Base-by-base conservation (phyloP, 1,140 invertebrate species). In the Dreissena polymorpha region DNA sequence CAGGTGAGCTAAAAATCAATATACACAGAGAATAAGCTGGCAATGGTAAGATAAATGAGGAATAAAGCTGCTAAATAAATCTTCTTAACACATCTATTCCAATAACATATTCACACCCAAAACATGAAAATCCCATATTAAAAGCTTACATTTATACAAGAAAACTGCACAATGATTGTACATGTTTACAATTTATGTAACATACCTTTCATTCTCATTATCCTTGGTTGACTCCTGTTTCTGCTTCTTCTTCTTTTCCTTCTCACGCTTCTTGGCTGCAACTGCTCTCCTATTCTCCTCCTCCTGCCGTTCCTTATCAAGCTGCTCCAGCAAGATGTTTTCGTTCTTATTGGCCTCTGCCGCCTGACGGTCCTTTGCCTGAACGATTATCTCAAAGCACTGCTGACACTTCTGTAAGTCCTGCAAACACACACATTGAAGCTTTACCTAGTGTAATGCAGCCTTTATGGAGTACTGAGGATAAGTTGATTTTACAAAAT, bases 301-400 rank as follows among this genome's bases (percentile, higher is more conserved):
- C 63, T 97, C 94, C 39, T 96, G 96, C 86, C 97, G 96, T 92
- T 99, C 99, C 92, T 97, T 95, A 91, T 99, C 98, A 0, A 99
- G 93, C 92, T 99, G 97, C 93, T 99, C 97, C 3, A 99, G 94
- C 10, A 99, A 92, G 88, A 97, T 98, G 21, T 95, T 96, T 0
- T 99, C 99, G 93, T 99, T 99, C 90, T 98, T 98, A 91, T 99
- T 98, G 6, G 99, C 99, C 92, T 99, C 98, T 50, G 97, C 97
- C 6, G 98, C 98, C 93, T 99, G 99, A 2, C 97, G 97, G 88
- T 99, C 98, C 93, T 99, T 99, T 0, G 99, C 99, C 69, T 96
- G 95, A 82, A 97, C 95, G 87, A 99, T 99, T 29, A 97, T 96
- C 88, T 98, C 97, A 87, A 98, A 96, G 92, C 98, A 99, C 90